Conservation (phyloP, 2,888 invertebrate species). For the Drosophila leonis region DNA sequence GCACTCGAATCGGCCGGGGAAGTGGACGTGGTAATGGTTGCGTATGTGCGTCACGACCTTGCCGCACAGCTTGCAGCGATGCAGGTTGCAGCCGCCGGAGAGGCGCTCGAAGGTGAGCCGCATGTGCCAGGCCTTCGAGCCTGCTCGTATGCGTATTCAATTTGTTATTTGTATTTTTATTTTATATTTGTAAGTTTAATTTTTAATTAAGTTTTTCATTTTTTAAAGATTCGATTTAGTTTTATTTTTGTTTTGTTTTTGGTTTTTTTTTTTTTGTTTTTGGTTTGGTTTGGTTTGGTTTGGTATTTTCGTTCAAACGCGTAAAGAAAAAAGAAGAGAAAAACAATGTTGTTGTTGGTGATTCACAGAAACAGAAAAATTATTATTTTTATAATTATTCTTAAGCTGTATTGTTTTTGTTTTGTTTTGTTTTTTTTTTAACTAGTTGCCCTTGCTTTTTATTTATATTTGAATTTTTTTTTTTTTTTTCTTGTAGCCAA, state of each 20-base stretch:
- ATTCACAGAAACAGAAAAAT: constrained; percentile 84
- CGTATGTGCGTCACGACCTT: constrained; percentile 97
- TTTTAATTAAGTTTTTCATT: constrained; percentile 33
- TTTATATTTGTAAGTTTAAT: constrained; percentile 23
- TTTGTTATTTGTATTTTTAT: constrained; percentile 14
- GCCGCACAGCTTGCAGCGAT: constrained; percentile 97
- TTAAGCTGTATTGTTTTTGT: constrained; percentile 73
- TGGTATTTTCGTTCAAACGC: constrained; percentile 80
- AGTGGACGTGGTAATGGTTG: constrained; percentile 97
- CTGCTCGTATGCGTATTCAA: constrained; percentile 77
- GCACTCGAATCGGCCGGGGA: constrained; percentile 96
- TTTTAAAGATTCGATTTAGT: constrained; percentile 40
- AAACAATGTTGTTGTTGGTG: constrained; percentile 86
- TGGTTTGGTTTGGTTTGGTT: constrained; percentile 48
- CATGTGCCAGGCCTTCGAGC: constrained; percentile 98
- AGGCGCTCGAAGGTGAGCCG: constrained; percentile 97
- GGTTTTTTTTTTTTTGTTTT: constrained; percentile 42
- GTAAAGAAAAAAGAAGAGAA: constrained; percentile 85
- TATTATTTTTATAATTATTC: constrained; percentile 74
- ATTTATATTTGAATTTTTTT: constrained; percentile 48
- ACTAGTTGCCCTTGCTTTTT: constrained; percentile 42
- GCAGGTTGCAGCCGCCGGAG: constrained; percentile 96
- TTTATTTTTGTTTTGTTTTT: constrained; percentile 28
- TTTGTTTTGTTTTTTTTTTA: constrained; percentile 45
- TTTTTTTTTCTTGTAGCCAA: constrained; percentile 45